A percentile compares a stretch with the other conserved stretches of the same genome.
These are phyloP conservation scores for Hippocampus guttulatus DNA, from an alignment of 2,113 vertebrate species.

Conservation along the genomic window DNA sequence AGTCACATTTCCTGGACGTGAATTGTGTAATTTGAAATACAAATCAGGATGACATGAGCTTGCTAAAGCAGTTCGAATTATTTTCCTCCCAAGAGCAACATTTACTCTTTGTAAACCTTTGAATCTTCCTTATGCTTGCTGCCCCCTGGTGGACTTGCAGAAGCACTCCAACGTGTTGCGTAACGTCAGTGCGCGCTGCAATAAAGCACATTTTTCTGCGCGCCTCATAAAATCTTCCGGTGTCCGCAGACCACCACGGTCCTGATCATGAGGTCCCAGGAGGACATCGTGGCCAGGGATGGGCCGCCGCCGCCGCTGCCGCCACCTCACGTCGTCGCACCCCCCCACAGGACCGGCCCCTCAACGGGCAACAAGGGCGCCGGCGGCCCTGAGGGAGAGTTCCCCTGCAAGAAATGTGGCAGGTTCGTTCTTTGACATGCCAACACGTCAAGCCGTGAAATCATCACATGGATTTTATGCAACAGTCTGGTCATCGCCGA, in stretches of 20 bases:
- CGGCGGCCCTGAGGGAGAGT: constrained; percentile 85
- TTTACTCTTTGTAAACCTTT: neutral
- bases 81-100: neutral
- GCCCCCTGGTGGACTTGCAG: constrained; percentile 45
- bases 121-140: constrained; percentile 21
- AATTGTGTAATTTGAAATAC: neutral
- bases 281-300: constrained; percentile 75
- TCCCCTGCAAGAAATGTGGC: constrained; percentile 99
- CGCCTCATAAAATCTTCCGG: neutral
- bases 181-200: constrained; percentile 28
- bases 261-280: constrained; percentile 74
- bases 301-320: constrained; percentile 2
- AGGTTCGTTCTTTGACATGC: constrained; percentile 70
- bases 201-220: constrained; percentile 1
- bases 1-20: neutral
- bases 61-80: neutral
- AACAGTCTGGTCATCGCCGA: constrained; percentile 58
- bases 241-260: constrained; percentile 67
- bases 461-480: neutral
- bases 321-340: constrained; percentile 36
- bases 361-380: constrained; percentile 67
- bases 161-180: constrained; percentile 18
- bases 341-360: constrained; percentile 57
- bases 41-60: neutral
- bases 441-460: neutral